phyloP scores from a whole-genome alignment of 2,888 invertebrate species.

The Pyrgus malvae region DNA sequence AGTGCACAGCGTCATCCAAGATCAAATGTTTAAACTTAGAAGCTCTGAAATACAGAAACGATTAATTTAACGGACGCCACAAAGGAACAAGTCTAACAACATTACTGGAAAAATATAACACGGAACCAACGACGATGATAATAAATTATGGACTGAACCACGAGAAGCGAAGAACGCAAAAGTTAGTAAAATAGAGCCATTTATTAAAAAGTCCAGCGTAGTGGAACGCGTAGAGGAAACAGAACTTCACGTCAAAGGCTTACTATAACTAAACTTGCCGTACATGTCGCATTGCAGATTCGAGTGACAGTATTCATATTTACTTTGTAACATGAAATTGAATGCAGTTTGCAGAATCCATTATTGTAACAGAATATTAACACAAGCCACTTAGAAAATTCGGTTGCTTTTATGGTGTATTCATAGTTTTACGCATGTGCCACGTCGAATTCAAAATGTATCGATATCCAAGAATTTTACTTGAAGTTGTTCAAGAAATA shows the following conservation, averaged over 20 bases:
- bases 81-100: constrained; percentile 1
- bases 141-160: constrained; percentile 10
- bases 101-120: constrained; percentile 4
- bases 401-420: no score
- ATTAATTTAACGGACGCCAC: constrained; percentile 4
- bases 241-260: background rate
- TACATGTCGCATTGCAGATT: background rate
- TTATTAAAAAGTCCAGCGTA: constrained; percentile 3
- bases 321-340: background rate
- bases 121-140: background rate
- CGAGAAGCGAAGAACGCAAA: background rate
- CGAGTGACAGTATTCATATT: background rate
- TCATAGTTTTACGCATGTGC: no score
- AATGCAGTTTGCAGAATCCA: background rate
- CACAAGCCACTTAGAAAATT: no score
- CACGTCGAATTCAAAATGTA: no score
- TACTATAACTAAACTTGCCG: background rate
- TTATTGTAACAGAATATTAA: no score
- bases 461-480: no score
- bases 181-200: constrained; percentile 13
- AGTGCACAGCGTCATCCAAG: no score
- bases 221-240: background rate
- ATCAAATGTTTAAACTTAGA: background rate
- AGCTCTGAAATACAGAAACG: background rate
- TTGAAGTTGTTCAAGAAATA: no score